Percentiles rank a stretch among this genome's conserved stretches.
phyloP scores from a whole-genome alignment of 2,797 vertebrate genomes.

The Alectoris magna region DNA sequence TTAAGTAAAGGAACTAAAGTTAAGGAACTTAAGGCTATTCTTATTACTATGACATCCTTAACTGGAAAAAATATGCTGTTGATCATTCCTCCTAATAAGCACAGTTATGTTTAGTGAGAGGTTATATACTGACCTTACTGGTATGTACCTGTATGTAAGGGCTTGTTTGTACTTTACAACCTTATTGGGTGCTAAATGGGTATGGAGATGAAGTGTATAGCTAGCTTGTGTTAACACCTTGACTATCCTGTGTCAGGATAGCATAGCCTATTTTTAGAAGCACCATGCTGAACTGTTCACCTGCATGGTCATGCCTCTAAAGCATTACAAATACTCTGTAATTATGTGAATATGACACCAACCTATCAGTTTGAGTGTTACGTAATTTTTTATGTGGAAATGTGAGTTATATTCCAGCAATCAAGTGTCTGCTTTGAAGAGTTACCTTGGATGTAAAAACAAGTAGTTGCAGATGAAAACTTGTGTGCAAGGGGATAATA shows the following conservation, averaged over 20 bases:
- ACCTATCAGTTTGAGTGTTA: background rate
- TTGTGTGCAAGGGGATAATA: background rate
- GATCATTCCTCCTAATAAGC: background rate
- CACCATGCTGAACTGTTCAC: background rate
- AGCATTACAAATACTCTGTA: background rate
- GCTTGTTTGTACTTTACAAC: background rate
- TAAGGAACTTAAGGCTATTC: background rate
- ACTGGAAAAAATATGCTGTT: background rate
- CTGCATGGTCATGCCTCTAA: background rate
- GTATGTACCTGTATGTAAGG: background rate
- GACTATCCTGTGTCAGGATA: background rate
- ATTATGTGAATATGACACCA: background rate
- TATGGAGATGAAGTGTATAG: background rate
- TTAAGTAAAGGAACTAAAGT: background rate
- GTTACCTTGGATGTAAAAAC: background rate
- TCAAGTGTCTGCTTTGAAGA: background rate
- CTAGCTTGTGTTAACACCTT: background rate
- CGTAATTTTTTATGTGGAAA: fast-evolving
- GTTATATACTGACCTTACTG: background rate
- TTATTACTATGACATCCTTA: background rate
- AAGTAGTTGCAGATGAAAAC: background rate
- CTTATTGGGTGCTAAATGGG: background rate
- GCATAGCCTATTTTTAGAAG: background rate
- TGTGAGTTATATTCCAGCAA: background rate
- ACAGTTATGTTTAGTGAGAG: background rate